These are phyloP conservation scores for Pelobates cultripes DNA, from an alignment of 2,797 vertebrate species.

Conservation along the genomic window DNA sequence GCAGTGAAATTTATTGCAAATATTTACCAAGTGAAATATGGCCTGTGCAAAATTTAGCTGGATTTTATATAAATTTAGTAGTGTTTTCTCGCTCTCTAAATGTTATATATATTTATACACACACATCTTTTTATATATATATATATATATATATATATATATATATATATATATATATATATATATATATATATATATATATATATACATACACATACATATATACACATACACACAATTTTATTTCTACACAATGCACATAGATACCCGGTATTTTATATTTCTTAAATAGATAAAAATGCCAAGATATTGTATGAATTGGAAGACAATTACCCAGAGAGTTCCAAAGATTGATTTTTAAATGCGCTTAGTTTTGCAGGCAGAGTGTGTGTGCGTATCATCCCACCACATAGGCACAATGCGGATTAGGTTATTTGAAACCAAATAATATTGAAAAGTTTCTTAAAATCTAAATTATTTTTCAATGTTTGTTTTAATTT, in stretches of 20 bases:
- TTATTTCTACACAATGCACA: background rate
- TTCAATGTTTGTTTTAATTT: no score
- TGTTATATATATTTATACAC: no score
- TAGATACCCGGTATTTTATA: slow-evolving; percentile 10
- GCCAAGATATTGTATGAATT: slow-evolving; percentile 44
- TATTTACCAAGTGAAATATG: slow-evolving; percentile 29
- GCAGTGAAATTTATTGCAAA: slow-evolving; percentile 19
- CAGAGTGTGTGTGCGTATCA: background rate
- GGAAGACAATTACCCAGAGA: slow-evolving; percentile 45
- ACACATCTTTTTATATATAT: no score
- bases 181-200: no score
- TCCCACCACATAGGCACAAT: slow-evolving; percentile 51
- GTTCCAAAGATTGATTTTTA: slow-evolving; percentile 53
- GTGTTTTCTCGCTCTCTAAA: no score
- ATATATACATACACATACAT: no score
- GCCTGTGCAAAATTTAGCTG: background rate
- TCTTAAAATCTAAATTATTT: background rate
- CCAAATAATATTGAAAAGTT: slow-evolving; percentile 21
- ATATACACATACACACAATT: background rate
- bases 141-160: background rate
- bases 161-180: background rate
- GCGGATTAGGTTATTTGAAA: slow-evolving; percentile 9
- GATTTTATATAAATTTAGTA: no score
- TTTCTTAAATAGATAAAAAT: slow-evolving; percentile 51
- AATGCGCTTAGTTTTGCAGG: slow-evolving; percentile 45